phyloP scores from a whole-genome alignment of 1,140 invertebrate genomes.

The Zaprionus gabonicus region DNA sequence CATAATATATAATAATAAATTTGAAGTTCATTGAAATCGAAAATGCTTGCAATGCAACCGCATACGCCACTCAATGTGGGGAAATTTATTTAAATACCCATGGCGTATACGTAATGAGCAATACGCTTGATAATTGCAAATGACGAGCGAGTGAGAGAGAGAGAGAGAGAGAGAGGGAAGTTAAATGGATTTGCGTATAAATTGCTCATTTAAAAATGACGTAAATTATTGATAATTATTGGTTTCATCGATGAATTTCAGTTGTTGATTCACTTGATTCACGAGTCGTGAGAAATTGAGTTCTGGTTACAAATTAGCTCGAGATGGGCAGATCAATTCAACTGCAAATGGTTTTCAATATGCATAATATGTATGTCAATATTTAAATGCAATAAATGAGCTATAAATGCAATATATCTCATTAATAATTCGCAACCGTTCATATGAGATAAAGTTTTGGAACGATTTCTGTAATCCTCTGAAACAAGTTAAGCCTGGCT shows the following conservation, averaged over 20 bases:
- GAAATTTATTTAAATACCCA: conserved; percentile 41
- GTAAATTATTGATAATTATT: conserved; percentile 25
- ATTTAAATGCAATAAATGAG: neutral
- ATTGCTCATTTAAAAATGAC: conserved; percentile 32
- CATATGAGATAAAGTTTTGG: neutral
- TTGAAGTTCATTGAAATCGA: conserved; percentile 8
- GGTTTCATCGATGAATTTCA: conserved; percentile 3
- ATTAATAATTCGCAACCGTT: neutral
- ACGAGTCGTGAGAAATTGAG: neutral
- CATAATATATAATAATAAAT: conserved; percentile 3
- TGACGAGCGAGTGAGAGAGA: neutral
- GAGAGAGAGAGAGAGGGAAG: neutral
- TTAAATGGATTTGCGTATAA: conserved; percentile 43
- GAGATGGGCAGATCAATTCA: neutral
- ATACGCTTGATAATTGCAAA: conserved; percentile 34
- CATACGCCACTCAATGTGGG: neutral
- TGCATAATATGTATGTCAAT: neutral
- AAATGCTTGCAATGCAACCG: conserved; percentile 12
- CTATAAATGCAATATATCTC: neutral
- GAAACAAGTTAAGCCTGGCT: neutral
- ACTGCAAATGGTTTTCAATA: neutral
- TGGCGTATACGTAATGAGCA: conserved; percentile 51
- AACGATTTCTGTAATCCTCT: neutral
- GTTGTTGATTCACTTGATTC: neutral
- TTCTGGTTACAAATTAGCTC: neutral